phyloP scores from a whole-genome alignment of 2,888 invertebrate genomes.

The Tanaodytes sp. region DNA sequence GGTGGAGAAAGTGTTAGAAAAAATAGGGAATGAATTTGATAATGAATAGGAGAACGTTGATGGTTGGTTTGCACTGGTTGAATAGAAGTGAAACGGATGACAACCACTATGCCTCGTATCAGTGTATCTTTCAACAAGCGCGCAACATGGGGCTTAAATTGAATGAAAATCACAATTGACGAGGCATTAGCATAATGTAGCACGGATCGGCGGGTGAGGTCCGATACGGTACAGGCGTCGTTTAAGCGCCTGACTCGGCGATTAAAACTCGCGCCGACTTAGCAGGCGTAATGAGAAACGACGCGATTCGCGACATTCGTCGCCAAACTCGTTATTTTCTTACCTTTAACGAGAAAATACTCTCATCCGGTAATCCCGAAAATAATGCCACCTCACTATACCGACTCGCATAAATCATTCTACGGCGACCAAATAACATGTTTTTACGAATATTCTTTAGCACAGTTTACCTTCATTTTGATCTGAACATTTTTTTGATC shows the following conservation, averaged over 20 bases:
- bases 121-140: constrained; percentile 63
- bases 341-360: constrained; percentile 34
- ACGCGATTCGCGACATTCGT: constrained; percentile 31
- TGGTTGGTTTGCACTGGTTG: too few species aligned
- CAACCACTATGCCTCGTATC: constrained; percentile 61
- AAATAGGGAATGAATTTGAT: too few species aligned
- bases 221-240: constrained; percentile 58
- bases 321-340: constrained; percentile 3
- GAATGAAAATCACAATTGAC: constrained; percentile 66
- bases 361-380: constrained; percentile 34
- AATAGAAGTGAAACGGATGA: too few species aligned
- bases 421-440: background rate
- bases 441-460: background rate
- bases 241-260: constrained; percentile 53
- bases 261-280: constrained; percentile 56
- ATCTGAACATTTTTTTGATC: background rate
- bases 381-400: too few species aligned
- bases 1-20: too few species aligned
- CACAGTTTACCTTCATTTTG: background rate
- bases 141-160: constrained; percentile 64
- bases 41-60: too few species aligned
- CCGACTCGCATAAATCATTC: constrained; percentile 11
- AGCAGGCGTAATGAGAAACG: constrained; percentile 40
- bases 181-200: constrained; percentile 64
- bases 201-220: constrained; percentile 61